Evolutionary conservation across 1,140 invertebrate genomes (phyloP), one percentile per base, ranked within the genome.

Genomic region (Drepana arcuata): DNA sequence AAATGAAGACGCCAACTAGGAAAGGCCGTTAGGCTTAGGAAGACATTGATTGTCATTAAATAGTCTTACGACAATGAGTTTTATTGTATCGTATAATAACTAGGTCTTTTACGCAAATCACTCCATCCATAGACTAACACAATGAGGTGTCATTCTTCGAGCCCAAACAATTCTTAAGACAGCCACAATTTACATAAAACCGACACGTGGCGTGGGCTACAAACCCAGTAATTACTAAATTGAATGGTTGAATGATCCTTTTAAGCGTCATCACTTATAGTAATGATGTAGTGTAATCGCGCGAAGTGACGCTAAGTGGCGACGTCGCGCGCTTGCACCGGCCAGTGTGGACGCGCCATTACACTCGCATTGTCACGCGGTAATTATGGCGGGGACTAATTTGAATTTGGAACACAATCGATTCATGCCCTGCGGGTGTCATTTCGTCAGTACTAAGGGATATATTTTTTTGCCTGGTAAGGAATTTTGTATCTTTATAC

Each of bases 141-240:
- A n/a, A n/a, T n/a, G n/a, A n/a, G n/a, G n/a, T n/a, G n/a, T n/a
- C n/a, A n/a, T n/a, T n/a, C n/a, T n/a, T n/a, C n/a, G n/a, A n/a
- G n/a, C n/a, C 25, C 14, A 15, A 13, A 25, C 31, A 44, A 42
- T 39, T 25, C 14, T 21, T 14, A 26, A 13, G 44, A 12, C 57
- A 58, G 30, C 16, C 30, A 34, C 38, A 48, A 47, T 41, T 44
- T 39, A 48, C 50, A 53, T 44, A 44, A 46, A 40, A 41, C 23
- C 16, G 37, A 23, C 48, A 43, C 50, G 41, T 42, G 16, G 14
- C 48, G 41, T 50, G 52, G 34, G 44, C 41, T 42, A 47, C 57
- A 43, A 36, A 62, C 48, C 50, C 57, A 68, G 69, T 72, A 75
- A 78, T 78, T 75, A 78, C 69, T 64, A 67, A 66, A 74, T 78